Percentiles rank a stretch among this genome's conserved stretches.
Evolutionary conservation across 2,888 invertebrate species (phyloP).

Genomic region (Tachina grossa): DNA sequence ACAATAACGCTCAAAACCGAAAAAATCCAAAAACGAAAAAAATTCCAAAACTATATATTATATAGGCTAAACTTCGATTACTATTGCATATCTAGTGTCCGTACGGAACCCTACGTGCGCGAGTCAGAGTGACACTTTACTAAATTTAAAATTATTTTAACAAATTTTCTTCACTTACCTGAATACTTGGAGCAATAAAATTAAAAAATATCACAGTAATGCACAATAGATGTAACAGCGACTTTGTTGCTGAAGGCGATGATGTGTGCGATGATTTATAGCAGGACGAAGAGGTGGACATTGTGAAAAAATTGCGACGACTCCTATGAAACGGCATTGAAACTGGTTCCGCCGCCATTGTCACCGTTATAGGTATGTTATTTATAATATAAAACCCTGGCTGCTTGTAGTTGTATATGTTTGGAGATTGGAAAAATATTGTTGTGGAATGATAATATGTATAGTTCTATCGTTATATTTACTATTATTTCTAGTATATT

Average conservation of each 20-base stretch:
- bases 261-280: constrained; percentile 36
- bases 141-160: no score
- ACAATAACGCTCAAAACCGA: no score
- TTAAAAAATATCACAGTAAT: constrained; percentile 75
- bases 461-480: constrained; percentile 37
- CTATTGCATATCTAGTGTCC: no score
- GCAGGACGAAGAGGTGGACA: constrained; percentile 36
- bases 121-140: no score
- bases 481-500: constrained; percentile 42
- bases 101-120: no score
- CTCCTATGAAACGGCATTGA: constrained; percentile 61
- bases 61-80: no score
- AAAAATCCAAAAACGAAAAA: no score
- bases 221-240: constrained; percentile 62
- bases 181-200: constrained; percentile 74
- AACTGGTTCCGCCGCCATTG: constrained; percentile 61
- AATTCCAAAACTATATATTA: no score
- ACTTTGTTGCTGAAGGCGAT: constrained; percentile 53
- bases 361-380: constrained; percentile 39
- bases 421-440: constrained; percentile 26
- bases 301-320: constrained; percentile 60
- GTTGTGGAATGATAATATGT: constrained; percentile 49
- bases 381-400: constrained; percentile 64
- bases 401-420: constrained; percentile 58
- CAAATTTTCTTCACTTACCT: constrained; percentile 69